Percentiles rank a stretch among this genome's conserved stretches.
phyloP scores from a whole-genome alignment of 2,888 invertebrate species.

The Neoascia interrupta region DNA sequence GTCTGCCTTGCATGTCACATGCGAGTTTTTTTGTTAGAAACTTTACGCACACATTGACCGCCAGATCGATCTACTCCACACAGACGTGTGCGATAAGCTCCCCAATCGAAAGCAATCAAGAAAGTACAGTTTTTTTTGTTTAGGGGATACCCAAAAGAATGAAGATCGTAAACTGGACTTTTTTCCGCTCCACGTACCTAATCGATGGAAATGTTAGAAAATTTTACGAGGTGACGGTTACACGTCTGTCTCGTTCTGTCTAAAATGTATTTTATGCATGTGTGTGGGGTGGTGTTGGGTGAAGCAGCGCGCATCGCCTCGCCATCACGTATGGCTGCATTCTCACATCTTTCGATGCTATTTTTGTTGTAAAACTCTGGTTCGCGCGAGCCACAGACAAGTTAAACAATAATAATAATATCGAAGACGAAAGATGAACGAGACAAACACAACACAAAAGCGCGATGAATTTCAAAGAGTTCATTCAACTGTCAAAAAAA shows the following conservation, averaged over 20 bases:
- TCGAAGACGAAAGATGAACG: slow-evolving; percentile 12
- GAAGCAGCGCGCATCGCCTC: slow-evolving; percentile 22
- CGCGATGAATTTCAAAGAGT: slow-evolving; percentile 68
- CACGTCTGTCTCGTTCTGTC: slow-evolving; percentile 33
- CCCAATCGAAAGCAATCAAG: too few species aligned
- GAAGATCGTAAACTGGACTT: too few species aligned
- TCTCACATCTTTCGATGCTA: slow-evolving; percentile 50
- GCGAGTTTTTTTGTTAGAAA: too few species aligned
- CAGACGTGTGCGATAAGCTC: too few species aligned
- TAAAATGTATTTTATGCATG: slow-evolving; percentile 33
- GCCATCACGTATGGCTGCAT: slow-evolving; percentile 61
- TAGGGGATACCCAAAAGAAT: too few species aligned
- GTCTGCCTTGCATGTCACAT: neutral
- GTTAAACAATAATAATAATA: slow-evolving; percentile 57
- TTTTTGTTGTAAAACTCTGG: slow-evolving; percentile 39
- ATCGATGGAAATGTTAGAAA: too few species aligned
- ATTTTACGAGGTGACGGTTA: too few species aligned
- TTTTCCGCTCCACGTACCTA: too few species aligned
- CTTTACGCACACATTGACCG: too few species aligned
- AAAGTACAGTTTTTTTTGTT: too few species aligned
- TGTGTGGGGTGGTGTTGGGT: slow-evolving; percentile 12
- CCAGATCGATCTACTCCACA: too few species aligned
- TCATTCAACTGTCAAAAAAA: slow-evolving; percentile 77
- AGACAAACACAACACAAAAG: slow-evolving; percentile 20
- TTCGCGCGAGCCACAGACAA: neutral